Base-by-base conservation (phyloP, 2,113 vertebrate genomes). In the Corvus cornix region DNA sequence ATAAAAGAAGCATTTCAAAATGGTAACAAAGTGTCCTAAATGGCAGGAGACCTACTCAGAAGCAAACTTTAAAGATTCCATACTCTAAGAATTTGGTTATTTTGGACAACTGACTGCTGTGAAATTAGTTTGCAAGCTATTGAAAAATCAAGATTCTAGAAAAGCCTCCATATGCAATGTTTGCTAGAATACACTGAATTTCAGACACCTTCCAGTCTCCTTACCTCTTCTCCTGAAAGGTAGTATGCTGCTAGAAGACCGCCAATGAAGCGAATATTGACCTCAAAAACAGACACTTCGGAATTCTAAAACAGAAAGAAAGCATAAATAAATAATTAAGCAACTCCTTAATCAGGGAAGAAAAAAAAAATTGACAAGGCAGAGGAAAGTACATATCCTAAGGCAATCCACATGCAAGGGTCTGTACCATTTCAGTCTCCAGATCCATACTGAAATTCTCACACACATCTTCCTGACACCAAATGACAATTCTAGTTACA, bases 231-330 rank as follows among this genome's bases (percentile, higher is more conserved):
- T 97, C 99, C 99, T 49, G 99, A 99, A 87, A 99, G 98, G 95
- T 99, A 99, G 94, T 99, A 99, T 1, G 99, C 99, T 46, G 99
- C 98, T 91, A 99, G 97, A 28, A 99, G 98, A 74, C 99, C 99
- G 9, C 99, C 99, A 39, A 99, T 99, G 97, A 99, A 99, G 30
- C 99, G 98, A 87, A 99, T 99, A 95, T 99, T 99, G 96, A 99
- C 99, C 96, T 99, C 99, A 97, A 99, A 99, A 93, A 99, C 99
- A 22, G 99, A 99, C 16, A 99, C 99, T 95, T 99, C 99, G 0
- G 98, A 99, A 97, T 99, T 99, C 99, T 99, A 98, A 72, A 94
- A 93, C 22, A 81, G 13, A 80, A 93, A 95, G 87, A 63, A 84
- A 70, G 22, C 39, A 53, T 46, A 30, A 58, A 31, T 63, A 81